Evolutionary conservation across 2,888 invertebrate species (phyloP), one percentile per base, ranked within the genome.

Genomic region (Spatulosminthurus flaviceps): DNA sequence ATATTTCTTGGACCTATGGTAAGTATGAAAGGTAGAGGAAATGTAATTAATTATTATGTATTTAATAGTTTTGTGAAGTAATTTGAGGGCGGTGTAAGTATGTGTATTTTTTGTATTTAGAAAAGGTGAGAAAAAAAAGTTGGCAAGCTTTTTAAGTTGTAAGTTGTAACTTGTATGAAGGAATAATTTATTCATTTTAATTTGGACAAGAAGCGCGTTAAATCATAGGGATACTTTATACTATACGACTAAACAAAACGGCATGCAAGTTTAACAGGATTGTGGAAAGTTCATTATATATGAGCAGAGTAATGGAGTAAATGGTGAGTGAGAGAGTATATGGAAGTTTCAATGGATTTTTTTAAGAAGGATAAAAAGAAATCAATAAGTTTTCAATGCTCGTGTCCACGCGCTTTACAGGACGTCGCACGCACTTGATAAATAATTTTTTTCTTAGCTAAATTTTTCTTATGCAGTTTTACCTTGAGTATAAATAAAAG

Each of bases 271-370:
- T 22, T 9, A 4, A 9, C 16, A 64, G 24, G 64, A 64, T 22
- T 64, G 69, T 69, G 9, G 69, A 69, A 69, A 69, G 69, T 69
- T 29, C 13, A n/a, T n/a, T n/a, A n/a, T n/a, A n/a, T n/a, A n/a
- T 69, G 21, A 1, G 28, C 13, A 69, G 9, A 9, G 4, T 26
- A 2, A 22, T 13, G 67, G 29, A 1, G 21, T 19, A 13, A 16
- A 26, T 24, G 26, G n/a, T 26, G 26, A 28, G 11, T 67, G 26
- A 28, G 13, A 21, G 24, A 5, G 66, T 66, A 24, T 66, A 21
- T 41, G n/a, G n/a, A n/a, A 41, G 41, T 34, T 71, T 71, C 41
- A n/a, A 34, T n/a, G 70, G 22, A 41, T 41, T 42, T 72, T 42
- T 72, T 5, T 43, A 16, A 43, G 43, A 72, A 26, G 71, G 43